Conservation (phyloP, 2,888 invertebrate genomes). For the Cheilosia vernalis region DNA sequence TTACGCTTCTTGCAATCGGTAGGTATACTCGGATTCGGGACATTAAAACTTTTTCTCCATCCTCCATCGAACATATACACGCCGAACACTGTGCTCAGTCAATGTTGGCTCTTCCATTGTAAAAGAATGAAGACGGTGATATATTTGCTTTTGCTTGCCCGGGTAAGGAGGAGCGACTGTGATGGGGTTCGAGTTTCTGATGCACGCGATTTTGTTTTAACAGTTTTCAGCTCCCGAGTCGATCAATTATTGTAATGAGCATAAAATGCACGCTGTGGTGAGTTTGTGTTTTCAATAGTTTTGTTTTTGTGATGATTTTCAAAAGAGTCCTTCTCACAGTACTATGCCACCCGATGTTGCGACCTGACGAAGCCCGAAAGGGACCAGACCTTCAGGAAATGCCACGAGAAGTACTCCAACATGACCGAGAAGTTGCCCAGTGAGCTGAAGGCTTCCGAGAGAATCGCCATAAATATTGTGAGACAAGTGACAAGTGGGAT, state of each 20-base stretch:
- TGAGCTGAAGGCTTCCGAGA: constrained; percentile 3
- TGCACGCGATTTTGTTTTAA: neutral
- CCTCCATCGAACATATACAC: neutral
- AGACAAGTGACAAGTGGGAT: too few species aligned
- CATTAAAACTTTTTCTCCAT: constrained; percentile 12
- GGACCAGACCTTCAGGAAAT: constrained; percentile 2
- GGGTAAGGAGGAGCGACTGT: constrained; percentile 4
- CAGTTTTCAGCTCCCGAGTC: neutral
- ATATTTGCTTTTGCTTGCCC: constrained; percentile 21
- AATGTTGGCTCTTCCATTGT: constrained; percentile 9
- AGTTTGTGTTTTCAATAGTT: constrained; percentile 3
- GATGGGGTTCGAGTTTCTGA: neutral
- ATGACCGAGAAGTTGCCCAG: neutral
- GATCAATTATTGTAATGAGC: constrained; percentile 18
- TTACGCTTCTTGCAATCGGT: constrained; percentile 42
- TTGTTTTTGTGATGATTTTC: neutral
- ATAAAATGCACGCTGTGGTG: constrained; percentile 33
- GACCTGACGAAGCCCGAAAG: neutral
- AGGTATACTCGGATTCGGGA: neutral
- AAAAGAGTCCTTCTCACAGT: neutral
- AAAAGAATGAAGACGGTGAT: constrained; percentile 28
- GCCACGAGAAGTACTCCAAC: constrained; percentile 14
- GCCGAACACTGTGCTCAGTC: constrained; percentile 4
- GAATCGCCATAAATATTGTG: constrained; percentile 49
- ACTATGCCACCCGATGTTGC: constrained; percentile 33